Evolutionary conservation across 2,113 vertebrate genomes (phyloP).

Genomic region (Pomatostomus ruficeps): DNA sequence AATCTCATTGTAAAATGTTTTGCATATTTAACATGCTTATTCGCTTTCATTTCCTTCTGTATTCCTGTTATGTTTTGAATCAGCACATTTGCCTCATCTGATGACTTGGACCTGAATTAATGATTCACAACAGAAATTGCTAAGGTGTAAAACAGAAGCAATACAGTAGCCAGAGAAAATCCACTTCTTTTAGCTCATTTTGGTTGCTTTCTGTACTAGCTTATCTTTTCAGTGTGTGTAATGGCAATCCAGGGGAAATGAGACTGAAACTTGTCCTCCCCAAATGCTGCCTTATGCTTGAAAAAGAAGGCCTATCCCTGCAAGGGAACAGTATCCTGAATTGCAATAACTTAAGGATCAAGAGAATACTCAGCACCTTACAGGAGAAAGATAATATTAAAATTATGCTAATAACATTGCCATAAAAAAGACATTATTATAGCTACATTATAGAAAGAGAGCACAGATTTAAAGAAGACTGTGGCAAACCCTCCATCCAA

Average conservation of each 20-base stretch:
- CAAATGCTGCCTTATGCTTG: neutral
- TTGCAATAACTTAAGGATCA: neutral
- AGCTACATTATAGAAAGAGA: neutral
- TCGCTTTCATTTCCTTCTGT: neutral
- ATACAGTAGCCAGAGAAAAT: neutral
- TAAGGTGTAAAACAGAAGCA: constrained; percentile 4
- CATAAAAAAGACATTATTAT: neutral
- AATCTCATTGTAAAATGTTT: neutral
- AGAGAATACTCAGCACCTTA: neutral
- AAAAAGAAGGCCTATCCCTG: neutral
- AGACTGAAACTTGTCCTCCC: neutral
- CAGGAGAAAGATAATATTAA: neutral
- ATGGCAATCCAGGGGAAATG: neutral
- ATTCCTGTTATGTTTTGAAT: neutral
- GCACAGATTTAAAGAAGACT: neutral
- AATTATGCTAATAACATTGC: neutral
- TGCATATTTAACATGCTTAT: neutral
- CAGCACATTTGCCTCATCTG: neutral
- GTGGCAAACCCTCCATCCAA: neutral
- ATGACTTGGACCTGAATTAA: neutral
- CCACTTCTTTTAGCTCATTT: neutral
- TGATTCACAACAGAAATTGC: neutral
- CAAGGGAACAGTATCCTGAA: neutral
- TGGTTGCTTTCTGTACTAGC: neutral
- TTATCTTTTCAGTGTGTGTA: neutral